Evolutionary conservation across 2,888 invertebrate genomes (phyloP).

Genomic region (Caenorhabditis doughertyi): DNA sequence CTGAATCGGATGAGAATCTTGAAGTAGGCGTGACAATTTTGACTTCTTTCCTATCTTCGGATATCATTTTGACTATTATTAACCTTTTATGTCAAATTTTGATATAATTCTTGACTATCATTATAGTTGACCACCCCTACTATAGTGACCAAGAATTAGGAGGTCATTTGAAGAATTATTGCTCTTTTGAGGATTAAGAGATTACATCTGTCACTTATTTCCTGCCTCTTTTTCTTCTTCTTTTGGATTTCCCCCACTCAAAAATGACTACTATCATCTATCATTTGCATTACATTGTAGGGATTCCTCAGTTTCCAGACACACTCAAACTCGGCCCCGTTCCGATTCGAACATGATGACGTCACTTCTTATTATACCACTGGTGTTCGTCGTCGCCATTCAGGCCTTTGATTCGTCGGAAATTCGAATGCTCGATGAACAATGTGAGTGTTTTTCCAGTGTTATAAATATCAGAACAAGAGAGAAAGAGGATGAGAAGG

Average conservation of each 20-base stretch:
- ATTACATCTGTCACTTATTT: conserved; percentile 34
- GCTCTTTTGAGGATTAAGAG: conserved; percentile 47
- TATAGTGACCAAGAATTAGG: conserved; percentile 17
- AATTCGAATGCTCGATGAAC: conserved; percentile 78
- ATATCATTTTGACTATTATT: not conserved
- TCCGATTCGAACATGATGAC: conserved; percentile 57
- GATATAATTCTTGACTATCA: no score
- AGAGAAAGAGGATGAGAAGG: not conserved
- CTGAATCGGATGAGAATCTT: conserved; percentile 19
- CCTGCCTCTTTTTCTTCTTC: conserved; percentile 14
- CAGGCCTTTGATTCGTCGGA: conserved; percentile 77
- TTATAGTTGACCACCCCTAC: not conserved
- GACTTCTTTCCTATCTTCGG: not conserved
- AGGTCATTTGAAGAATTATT: conserved; percentile 21
- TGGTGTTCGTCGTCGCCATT: conserved; percentile 48
- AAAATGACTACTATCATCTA: conserved; percentile 36
- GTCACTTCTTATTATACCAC: conserved; percentile 37
- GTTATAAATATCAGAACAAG: conserved; percentile 16
- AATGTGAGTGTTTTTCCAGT: conserved; percentile 69
- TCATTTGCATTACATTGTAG: conserved; percentile 25
- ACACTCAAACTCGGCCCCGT: conserved; percentile 66
- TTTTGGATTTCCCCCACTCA: not conserved
- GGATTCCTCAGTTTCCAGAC: conserved; percentile 36
- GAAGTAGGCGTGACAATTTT: conserved; percentile 6
- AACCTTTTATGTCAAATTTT: not conserved